These are phyloP conservation scores for Anthoscopus minutus DNA, from an alignment of 2,113 vertebrate species.

Conservation along the genomic window DNA sequence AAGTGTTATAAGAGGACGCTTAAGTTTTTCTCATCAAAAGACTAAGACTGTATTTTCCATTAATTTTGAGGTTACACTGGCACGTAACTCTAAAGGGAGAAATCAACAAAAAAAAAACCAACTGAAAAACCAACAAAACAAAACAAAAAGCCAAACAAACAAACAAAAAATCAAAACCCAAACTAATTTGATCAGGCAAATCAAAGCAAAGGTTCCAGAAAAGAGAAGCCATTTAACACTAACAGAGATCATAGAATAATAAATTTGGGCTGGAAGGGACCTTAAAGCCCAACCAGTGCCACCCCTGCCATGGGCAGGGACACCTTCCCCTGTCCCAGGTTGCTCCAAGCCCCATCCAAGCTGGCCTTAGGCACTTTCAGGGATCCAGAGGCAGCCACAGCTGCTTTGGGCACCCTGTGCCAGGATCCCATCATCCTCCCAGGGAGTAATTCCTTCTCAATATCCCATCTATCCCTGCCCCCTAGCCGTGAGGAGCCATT, in stretches of 20 bases:
- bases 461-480: rapidly evolving
- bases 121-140: too few species aligned
- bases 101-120: not conserved
- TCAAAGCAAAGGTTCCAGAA: not conserved
- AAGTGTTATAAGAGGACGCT: too few species aligned
- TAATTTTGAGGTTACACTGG: not conserved
- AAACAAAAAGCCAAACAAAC: too few species aligned
- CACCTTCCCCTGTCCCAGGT: not conserved
- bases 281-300: rapidly evolving
- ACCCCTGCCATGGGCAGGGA: not conserved
- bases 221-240: not conserved
- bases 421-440: not conserved
- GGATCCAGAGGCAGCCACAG: not conserved
- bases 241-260: not conserved
- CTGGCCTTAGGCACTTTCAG: not conserved
- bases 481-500: not conserved
- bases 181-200: not conserved
- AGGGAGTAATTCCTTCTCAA: not conserved
- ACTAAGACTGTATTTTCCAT: not conserved
- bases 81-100: not conserved
- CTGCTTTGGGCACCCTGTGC: not conserved
- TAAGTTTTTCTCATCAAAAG: not conserved
- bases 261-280: not conserved
- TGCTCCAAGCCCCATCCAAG: not conserved
- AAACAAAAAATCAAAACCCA: not conserved